Evolutionary conservation across 2,888 invertebrate genomes (phyloP), one percentile per base, ranked within the genome.

Genomic region (Hypsopygia costalis): DNA sequence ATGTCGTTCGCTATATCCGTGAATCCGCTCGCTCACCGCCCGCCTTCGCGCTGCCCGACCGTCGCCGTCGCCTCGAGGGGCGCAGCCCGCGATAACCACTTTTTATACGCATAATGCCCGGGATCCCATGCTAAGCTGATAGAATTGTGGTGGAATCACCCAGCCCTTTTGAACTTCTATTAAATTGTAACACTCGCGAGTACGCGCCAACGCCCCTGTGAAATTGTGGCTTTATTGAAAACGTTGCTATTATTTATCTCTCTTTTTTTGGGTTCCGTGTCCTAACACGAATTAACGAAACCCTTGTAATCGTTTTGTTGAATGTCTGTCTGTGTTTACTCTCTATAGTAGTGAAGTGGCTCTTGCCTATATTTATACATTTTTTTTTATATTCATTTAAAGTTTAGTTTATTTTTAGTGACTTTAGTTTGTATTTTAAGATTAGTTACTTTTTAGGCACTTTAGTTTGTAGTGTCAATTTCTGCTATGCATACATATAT

Each of bases 151-250:
- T 66, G 74, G 82, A 81, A 83, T 85, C 85, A 81, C 76, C 25
- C 81, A 80, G 79, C 78, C 83, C 87, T 80, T 86, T 87, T 86
- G 85, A 86, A 85, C 75, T 87, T 85, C 82, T 86, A 87, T 87
- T 87, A 87, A 85, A 86, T 87, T 80, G 85, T 81, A 83, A 76
- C 83, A 82, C 75, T 78, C 77, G 74, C 79, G 81, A 73, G 72
- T 77, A 77, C 81, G 79, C 80, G 76, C 83, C 82, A 81, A 78
- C 81, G 78, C 81, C 71, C 66, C 74, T 74, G 80, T 82, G 79
- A 86, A 87, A 87, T 86, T 85, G 83, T 81, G 74, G 77, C 74
- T 77, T 82, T 83, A 85, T 81, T 79, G 81, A 80, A 83, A 81
- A 77, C 69, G 80, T 76, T 72, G 55, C 60, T 75, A 79, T 83